Base-by-base conservation (phyloP, 2,888 invertebrate genomes). In the Tortrix viridana region DNA sequence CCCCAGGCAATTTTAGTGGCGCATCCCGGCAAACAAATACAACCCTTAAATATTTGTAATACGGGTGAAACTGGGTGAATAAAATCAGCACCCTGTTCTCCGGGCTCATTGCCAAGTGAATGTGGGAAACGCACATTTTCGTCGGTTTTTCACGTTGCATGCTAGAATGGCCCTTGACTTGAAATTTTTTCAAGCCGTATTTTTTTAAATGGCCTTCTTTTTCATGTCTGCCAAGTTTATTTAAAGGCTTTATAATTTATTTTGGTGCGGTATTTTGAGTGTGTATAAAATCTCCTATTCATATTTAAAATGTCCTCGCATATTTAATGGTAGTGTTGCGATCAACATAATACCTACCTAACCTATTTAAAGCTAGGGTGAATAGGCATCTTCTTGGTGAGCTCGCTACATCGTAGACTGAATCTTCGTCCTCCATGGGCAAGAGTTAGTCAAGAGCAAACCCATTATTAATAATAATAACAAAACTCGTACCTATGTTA, bases 81-180 rank as follows among this genome's bases (percentile, higher is more conserved):
- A 20, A 57, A 52, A 18, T 32, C 41, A 53, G 57, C 47, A 26
- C 53, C 32, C 58, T 52, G 55, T 62, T 59, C 60, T 56, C 65
- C 67, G 69, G 74, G 73, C 71, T 55, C 57, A 63, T 60, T 69
- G 73, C 87, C 87, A 88, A 85, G 72, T 72, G 72, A 75, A 79
- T 76, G 79, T 77, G 76, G 78, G 75, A 74, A 76, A 80, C 74
- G 82, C 79, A 77, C 78, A 77, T 83, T 86, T 85, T 81, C 73
- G 77, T 80, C 75, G 76, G 75, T 79, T 83, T 84, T 85, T 82
- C 79, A 74, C 74, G 61, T 76, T 76, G 77, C 79, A 77, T 72
- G 74, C 77, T 76, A 79, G 75, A 81, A 84, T 80, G 76, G 79
- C 66, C 67, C 67, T 73, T 63, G 69, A 67, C 70, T 73, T 70